Evolutionary conservation across 1,140 invertebrate genomes (phyloP), one percentile per base, ranked within the genome.

Genomic region (Ceratoteleas bidentatus): DNA sequence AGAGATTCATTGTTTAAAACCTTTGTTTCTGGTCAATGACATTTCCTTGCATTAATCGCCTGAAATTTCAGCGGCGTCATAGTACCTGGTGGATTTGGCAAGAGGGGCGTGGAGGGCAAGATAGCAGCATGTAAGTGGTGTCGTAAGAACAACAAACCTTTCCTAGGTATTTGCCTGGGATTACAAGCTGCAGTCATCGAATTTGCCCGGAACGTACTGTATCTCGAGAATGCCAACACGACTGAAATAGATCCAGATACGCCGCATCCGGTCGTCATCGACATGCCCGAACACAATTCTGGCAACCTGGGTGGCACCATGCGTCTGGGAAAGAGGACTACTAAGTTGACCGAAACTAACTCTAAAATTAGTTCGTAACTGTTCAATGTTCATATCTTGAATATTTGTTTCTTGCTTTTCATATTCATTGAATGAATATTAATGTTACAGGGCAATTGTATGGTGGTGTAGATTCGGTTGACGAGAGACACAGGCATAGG

Each of bases 221-320:
- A 93, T 2, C 88, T 96, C 14, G 91, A 94, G 72, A 95, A 95
- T 86, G 98, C 98, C 0, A 96, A 98, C 87, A 96, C 95, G 9
- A 96, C 96, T 0, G 99, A 99, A 93, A 95, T 98, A 32, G 93
- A 96, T 85, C 93, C 94, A 0, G 89, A 95, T 3, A 95, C 96
- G 14, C 90, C 91, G 16, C 88, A 96, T 88, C 95, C 96, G 16
- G 91, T 99, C 33, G 96, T 99, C 0, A 98, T 99, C 70, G 98
- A 99, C 82, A 99, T 99, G 99, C 98, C 98, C 0, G 99, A 99
- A 92, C 97, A 99, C 89, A 97, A 98, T 90, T 94, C 94, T 5
- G 97, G 97, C 0, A 93, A 96, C 76, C 95, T 99, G 93, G 99
- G 99, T 5, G 99, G 98, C 16, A 99, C 99, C 0, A 99, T 99